phyloP scores from a whole-genome alignment of 2,888 invertebrate species.

The Chrysotoxum bicinctum region DNA sequence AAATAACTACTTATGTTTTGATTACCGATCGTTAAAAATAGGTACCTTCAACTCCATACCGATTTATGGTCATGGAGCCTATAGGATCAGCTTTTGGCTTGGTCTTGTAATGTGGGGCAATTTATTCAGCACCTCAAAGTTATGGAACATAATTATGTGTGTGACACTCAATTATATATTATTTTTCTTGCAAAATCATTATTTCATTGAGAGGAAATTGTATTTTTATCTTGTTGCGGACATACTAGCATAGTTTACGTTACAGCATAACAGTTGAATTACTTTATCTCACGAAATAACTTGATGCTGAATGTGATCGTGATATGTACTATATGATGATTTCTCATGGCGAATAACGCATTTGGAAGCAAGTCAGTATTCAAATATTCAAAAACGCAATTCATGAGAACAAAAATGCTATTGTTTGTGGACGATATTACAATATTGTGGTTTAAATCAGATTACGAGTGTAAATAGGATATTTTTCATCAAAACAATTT shows the following conservation, averaged over 20 bases:
- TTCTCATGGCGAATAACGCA: neutral
- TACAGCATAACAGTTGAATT: neutral
- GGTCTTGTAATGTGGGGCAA: neutral
- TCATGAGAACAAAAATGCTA: neutral
- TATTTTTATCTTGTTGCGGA: neutral
- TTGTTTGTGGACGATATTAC: neutral
- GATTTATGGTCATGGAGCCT: neutral
- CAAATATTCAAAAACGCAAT: neutral
- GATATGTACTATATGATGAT: neutral
- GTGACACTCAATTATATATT: neutral
- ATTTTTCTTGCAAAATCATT: neutral
- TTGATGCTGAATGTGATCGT: slow-evolving; percentile 7
- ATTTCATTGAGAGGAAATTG: neutral
- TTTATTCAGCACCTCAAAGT: neutral
- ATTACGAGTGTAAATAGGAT: too few species aligned
- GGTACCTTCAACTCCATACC: neutral
- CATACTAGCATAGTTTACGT: neutral
- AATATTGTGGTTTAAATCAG: neutral
- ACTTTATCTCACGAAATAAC: neutral
- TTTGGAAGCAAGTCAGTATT: neutral
- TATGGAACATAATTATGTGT: neutral
- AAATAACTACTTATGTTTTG: neutral
- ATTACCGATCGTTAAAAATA: slow-evolving; percentile 2
- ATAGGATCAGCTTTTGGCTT: neutral
- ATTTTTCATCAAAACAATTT: neutral